Conservation (phyloP, 2,797 vertebrate species). For the Phrynocephalus guinanensis region DNA sequence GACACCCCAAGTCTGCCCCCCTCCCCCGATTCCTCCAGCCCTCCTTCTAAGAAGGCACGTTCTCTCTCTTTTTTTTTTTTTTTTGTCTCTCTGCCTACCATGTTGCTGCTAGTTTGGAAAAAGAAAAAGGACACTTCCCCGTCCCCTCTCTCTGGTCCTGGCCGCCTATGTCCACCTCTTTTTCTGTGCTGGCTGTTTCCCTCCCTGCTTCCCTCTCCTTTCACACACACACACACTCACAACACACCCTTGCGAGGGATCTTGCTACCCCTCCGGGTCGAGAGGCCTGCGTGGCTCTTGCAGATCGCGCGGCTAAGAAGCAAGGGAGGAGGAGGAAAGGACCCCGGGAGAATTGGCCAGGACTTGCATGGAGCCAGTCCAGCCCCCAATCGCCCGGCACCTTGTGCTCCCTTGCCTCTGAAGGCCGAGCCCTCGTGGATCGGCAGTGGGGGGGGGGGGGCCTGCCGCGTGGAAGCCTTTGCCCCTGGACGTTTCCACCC, state of each 20-base stretch:
- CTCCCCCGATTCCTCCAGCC: slow-evolving; percentile 21
- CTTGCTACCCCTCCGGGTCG: background rate
- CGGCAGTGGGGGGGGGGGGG: no score
- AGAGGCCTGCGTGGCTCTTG: no score
- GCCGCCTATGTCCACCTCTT: slow-evolving; percentile 37
- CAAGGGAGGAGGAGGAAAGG: no score
- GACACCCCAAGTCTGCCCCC: slow-evolving; percentile 55
- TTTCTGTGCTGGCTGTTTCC: slow-evolving; percentile 1
- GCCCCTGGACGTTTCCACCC: no score
- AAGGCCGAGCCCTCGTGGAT: no score
- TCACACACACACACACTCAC: background rate
- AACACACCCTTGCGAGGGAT: slow-evolving; percentile 47
- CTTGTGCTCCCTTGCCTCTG: no score
- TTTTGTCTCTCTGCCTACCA: background rate
- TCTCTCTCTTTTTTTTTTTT: no score
- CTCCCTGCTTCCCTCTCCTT: background rate
- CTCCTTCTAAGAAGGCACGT: slow-evolving; percentile 47
- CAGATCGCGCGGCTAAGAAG: no score
- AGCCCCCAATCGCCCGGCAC: no score
- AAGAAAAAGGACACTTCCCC: slow-evolving; percentile 34
- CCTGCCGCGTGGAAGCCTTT: no score
- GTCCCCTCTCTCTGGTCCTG: slow-evolving; percentile 21
- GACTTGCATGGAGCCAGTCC: no score
- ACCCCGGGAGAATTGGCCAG: no score
- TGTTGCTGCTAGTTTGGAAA: slow-evolving; percentile 74